These are phyloP conservation scores for Chymomyza amoena DNA, from an alignment of 2,888 invertebrate species.

Conservation along the genomic window DNA sequence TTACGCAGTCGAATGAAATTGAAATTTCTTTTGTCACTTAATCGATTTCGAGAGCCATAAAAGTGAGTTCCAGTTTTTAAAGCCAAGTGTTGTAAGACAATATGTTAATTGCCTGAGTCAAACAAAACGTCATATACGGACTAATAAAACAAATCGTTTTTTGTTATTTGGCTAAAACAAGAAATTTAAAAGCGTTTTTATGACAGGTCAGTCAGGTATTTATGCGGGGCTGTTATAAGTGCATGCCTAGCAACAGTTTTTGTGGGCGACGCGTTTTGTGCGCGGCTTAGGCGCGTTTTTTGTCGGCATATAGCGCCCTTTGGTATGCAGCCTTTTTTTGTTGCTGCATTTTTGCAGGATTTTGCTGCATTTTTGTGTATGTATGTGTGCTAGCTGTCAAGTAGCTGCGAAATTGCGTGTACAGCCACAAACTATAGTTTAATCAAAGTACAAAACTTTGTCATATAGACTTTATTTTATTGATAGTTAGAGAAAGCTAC, in stretches of 20 bases:
- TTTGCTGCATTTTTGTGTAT: too few species aligned
- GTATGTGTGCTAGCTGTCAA: neutral
- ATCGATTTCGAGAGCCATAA: neutral
- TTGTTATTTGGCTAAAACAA: constrained; percentile 1
- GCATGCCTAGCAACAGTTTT: neutral
- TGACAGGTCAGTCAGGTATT: neutral
- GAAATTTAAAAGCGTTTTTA: constrained; percentile 25
- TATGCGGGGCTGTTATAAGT: neutral
- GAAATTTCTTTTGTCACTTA: constrained; percentile 5
- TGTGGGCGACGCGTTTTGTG: neutral
- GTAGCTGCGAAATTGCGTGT: neutral
- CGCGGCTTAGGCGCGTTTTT: constrained; percentile 12
- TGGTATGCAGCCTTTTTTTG: constrained; percentile 46
- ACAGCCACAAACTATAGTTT: neutral
- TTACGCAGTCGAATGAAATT: constrained; percentile 20
- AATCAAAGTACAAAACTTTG: neutral
- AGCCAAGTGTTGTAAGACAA: constrained; percentile 33
- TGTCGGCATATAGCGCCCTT: constrained; percentile 30
- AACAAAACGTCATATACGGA: neutral
- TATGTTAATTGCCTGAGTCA: constrained; percentile 43
- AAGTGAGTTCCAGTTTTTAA: neutral
- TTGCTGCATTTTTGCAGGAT: neutral
- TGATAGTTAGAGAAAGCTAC: neutral
- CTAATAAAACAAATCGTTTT: neutral
- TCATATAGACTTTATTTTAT: neutral